Base-by-base conservation (phyloP, 1,140 invertebrate genomes). In the Drosophila burlai region DNA sequence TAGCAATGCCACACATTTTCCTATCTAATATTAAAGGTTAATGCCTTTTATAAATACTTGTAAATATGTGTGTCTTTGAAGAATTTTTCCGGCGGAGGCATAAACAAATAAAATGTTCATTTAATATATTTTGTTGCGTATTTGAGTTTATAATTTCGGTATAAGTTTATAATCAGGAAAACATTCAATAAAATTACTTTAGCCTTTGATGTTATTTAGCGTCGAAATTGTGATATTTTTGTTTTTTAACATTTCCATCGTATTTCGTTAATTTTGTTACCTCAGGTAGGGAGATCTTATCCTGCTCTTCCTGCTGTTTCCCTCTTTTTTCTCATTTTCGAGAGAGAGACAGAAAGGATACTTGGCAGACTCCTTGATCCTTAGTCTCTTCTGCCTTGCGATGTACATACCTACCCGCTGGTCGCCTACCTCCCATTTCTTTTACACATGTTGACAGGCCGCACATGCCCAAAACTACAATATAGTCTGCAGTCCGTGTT, bases 381-480 rank as follows among this genome's bases (percentile, higher is more conserved):
- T 66, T 54, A 21, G 10, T 3, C 45, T 49, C 42, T 73, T 55
- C 55, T 71, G 46, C 61, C 55, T 13, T 40, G 45, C 38, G 36
- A 69, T 60, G 67, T 85, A 79, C 78, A 81, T 80, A 89, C 67
- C 58, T 31, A 31, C 31, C 68, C 63, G 61, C 60, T 40, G 65
- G 52, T 50, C 50, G 24, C 29, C 21, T 34, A 66, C 42, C 31
- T 77, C 66, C 49, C 64, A 76, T 71, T 55, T 58, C 52, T 52
- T 55, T 59, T 87, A 79, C 57, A 61, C 61, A 81, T 76, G 59
- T 81, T 89, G 79, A 80, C 59, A 85, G 77, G 61, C 61, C 65
- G 73, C 76, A 84, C 81, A 83, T 83, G 81, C 80, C 75, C 18
- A 62, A 18, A 24, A 62, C 63, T 62, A 63, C 57, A 54, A 60